These are phyloP conservation scores for Hyperoodon ampullatus DNA, from an alignment of 2,113 vertebrate species.

Conservation along the genomic window DNA sequence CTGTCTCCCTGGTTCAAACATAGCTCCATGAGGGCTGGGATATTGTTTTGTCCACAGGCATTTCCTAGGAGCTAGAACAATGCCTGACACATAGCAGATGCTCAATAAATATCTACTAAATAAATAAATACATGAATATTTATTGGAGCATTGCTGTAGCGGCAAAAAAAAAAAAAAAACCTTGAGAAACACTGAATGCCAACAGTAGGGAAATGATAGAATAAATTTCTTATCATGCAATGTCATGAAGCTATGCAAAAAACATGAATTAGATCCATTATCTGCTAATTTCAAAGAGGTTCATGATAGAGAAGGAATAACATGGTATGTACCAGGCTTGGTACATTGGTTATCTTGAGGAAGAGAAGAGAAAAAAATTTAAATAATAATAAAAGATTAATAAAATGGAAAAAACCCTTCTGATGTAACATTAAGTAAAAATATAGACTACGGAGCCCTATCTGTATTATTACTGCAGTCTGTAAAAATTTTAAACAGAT, in stretches of 20 bases:
- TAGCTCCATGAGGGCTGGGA: neutral
- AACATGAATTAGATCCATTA: neutral
- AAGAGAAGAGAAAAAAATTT: neutral
- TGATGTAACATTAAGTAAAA: neutral
- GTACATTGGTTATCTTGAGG: neutral
- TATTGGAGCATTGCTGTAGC: neutral
- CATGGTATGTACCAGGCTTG: neutral
- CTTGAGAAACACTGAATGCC: neutral
- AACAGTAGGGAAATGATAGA: neutral
- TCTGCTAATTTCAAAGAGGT: neutral
- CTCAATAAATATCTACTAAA: neutral
- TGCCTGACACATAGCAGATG: neutral
- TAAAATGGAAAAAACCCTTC: neutral
- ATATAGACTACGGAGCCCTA: neutral
- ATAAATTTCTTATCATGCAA: neutral
- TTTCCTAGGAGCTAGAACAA: neutral
- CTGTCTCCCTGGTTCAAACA: neutral
- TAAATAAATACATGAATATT: neutral
- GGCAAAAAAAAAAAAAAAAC: neutral
- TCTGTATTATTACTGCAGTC: neutral
- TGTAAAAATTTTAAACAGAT: neutral
- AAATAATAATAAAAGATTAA: neutral
- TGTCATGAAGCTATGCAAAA: neutral
- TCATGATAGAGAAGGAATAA: neutral
- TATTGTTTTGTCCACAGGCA: neutral